Base-by-base conservation (phyloP, 2,888 invertebrate genomes). In the Druceiella hillmani region DNA sequence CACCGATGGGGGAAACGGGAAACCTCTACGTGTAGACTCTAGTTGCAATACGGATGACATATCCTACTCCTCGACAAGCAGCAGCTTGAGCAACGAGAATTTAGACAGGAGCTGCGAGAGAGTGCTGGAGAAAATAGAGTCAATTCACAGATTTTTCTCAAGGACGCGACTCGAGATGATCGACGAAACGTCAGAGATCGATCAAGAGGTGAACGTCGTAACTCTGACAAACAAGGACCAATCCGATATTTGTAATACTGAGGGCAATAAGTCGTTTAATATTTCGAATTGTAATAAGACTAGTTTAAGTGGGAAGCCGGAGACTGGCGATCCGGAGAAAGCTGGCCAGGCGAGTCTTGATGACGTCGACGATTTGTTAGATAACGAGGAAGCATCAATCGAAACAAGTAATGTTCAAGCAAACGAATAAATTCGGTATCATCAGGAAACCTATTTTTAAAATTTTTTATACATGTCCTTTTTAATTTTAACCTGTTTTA, bases 141-240 rank as follows among this genome's bases (percentile, higher is more conserved):
- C 67, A 1, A 43, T 69, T 26, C 62, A 66, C 36, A 64, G 61
- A 44, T 70, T 70, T 53, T 69, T 69, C 40, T 70, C 68, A 0
- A 62, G 59, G 43, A 69, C 70, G 1, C 55, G 71, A 27, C 50
- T 72, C 13, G 71, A 69, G 47, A 71, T 71, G 5, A 72, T 72
- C 9, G 67, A 70, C 31, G 72, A 72, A 38, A 63, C 55, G 28
- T 44, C 59, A 17, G 72, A 72, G 41, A 68, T 66, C 10, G 55
- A 59, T n/a, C 55, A 50, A 2, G 59, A 59, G 6, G 62, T 52
- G 41, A 34, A 53, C n/a, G n/a, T n/a, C n/a, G n/a, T n/a, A n/a
- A n/a, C n/a, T n/a, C n/a, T n/a, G n/a, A n/a, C n/a, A n/a, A n/a
- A n/a, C n/a, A n/a, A n/a, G n/a, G n/a, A n/a, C n/a, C n/a, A n/a